Percentiles rank a stretch among this genome's conserved stretches.
These are phyloP conservation scores for Phyllopteryx taeniolatus DNA, from an alignment of 2,113 vertebrate genomes.

Conservation along the genomic window DNA sequence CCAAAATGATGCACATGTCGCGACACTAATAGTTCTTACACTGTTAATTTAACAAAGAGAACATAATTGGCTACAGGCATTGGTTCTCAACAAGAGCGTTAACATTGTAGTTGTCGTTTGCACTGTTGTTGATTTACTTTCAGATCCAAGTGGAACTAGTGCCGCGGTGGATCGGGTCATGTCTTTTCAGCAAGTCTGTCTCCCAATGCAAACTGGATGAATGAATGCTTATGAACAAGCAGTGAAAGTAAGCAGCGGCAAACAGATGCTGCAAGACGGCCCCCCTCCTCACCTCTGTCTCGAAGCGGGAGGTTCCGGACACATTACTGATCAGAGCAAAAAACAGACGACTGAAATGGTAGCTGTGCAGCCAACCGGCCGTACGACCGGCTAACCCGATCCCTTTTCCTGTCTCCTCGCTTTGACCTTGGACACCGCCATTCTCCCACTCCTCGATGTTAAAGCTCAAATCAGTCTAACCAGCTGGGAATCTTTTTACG, in stretches of 20 bases:
- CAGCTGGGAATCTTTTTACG: conserved; percentile 45
- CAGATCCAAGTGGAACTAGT: background rate
- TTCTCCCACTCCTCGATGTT: conserved; percentile 22
- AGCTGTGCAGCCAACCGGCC: conserved; percentile 23
- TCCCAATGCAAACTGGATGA: conserved; percentile 1
- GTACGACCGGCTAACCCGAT: background rate
- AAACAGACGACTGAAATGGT: conserved; percentile 23
- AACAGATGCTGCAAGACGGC: conserved; percentile 41
- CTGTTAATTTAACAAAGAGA: too few species aligned
- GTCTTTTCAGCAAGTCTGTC: conserved; percentile 3
- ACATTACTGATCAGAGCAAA: conserved; percentile 15
- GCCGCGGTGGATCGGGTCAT: background rate
- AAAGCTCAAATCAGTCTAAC: conserved; percentile 39
- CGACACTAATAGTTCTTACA: too few species aligned
- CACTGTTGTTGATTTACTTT: background rate
- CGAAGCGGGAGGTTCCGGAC: conserved; percentile 1
- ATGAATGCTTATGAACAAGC: conserved; percentile 20
- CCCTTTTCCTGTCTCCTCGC: conserved; percentile 15
- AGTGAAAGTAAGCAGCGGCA: conserved; percentile 50
- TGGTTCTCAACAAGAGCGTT: background rate
- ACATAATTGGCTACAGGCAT: background rate
- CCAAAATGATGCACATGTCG: too few species aligned
- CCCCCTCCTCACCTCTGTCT: background rate
- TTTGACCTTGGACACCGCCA: conserved; percentile 55
- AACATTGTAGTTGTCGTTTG: background rate